Conservation (phyloP, 1,140 invertebrate species). For the Leptoteleia sp. region DNA sequence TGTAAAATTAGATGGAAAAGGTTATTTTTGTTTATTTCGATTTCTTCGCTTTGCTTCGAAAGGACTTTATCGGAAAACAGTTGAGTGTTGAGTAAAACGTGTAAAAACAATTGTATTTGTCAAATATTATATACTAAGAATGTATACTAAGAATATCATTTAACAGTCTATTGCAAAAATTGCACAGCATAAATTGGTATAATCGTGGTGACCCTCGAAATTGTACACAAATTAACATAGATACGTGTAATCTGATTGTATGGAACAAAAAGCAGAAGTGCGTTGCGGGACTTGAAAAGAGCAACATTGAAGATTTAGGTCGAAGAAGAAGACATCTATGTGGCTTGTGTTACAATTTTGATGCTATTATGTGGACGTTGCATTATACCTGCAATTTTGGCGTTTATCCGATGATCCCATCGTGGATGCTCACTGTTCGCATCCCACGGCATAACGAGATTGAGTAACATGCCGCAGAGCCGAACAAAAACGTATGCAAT, state of each 20-base stretch:
- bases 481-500: slow-evolving; percentile 46
- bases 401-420: slow-evolving; percentile 76
- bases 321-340: slow-evolving; percentile 43
- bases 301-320: slow-evolving; percentile 67
- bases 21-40: too few relatives aligned
- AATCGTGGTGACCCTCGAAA: too few relatives aligned
- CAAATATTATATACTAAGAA: too few relatives aligned
- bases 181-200: too few relatives aligned
- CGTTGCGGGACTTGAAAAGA: slow-evolving; percentile 72
- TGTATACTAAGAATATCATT: too few relatives aligned
- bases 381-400: slow-evolving; percentile 80
- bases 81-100: too few relatives aligned
- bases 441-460: slow-evolving; percentile 63
- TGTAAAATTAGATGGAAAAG: not conserved
- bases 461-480: slow-evolving; percentile 35
- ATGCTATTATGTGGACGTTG: slow-evolving; percentile 70
- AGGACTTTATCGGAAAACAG: too few relatives aligned
- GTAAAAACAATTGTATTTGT: too few relatives aligned
- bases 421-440: slow-evolving; percentile 54
- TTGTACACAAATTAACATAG: slow-evolving; percentile 28
- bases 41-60: too few relatives aligned
- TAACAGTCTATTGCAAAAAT: too few relatives aligned
- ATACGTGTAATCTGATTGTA: slow-evolving; percentile 70
- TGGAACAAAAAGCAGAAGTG: slow-evolving; percentile 41
- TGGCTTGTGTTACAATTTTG: slow-evolving; percentile 78